Conservation (phyloP, 2,888 invertebrate species). For the Aporophyla nigra region DNA sequence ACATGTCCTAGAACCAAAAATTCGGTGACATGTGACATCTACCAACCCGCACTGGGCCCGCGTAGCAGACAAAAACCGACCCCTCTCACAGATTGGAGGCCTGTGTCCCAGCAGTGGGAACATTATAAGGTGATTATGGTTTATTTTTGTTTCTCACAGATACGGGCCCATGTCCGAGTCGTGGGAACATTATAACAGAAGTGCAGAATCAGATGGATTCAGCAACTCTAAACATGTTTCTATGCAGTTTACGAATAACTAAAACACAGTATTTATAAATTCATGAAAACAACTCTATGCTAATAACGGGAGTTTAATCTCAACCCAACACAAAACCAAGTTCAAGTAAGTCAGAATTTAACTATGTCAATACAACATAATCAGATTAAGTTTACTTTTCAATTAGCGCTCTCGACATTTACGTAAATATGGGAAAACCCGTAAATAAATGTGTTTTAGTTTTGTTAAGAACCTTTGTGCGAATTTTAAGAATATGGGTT, state of each 20-base stretch:
- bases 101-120: no score
- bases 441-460: background rate
- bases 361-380: constrained; percentile 9
- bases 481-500: constrained; percentile 10
- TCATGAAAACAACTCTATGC: background rate
- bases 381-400: constrained; percentile 27
- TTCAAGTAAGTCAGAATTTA: background rate
- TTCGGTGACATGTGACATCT: no score
- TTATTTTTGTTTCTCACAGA: no score
- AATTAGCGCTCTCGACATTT: constrained; percentile 24
- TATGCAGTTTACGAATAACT: background rate
- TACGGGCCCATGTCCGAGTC: no score
- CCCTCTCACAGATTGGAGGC: no score
- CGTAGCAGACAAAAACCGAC: no score
- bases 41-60: no score
- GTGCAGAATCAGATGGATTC: no score
- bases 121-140: no score
- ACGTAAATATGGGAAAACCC: constrained; percentile 34
- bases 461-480: background rate
- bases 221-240: no score
- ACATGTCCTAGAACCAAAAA: no score
- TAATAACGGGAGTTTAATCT: constrained; percentile 22
- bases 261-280: background rate
- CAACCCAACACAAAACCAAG: background rate
- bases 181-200: no score